Evolutionary conservation across 2,888 invertebrate genomes (phyloP).

Genomic region (Alsophila aescularia): DNA sequence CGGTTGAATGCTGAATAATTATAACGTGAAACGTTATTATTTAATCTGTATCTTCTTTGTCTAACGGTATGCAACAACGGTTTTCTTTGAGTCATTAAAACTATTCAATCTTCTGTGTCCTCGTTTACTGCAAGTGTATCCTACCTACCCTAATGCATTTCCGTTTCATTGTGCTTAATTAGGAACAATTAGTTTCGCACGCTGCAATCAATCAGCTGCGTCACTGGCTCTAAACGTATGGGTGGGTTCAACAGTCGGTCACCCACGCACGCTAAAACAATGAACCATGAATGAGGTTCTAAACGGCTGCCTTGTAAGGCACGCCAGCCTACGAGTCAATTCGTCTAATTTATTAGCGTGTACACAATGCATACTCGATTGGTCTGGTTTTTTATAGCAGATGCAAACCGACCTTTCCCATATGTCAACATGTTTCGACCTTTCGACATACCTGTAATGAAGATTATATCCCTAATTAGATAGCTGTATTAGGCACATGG

Average conservation of each 20-base stretch:
- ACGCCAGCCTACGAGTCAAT: constrained; percentile 58
- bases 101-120: constrained; percentile 5
- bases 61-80: neutral
- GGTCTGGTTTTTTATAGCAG: constrained; percentile 1
- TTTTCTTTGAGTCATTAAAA: constrained; percentile 4
- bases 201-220: constrained; percentile 66
- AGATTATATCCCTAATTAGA: constrained; percentile 50
- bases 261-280: constrained; percentile 70
- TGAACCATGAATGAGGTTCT: constrained; percentile 57
- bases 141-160: constrained; percentile 41
- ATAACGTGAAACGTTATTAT: too few species aligned
- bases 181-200: constrained; percentile 69
- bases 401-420: constrained; percentile 9
- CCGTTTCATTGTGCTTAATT: constrained; percentile 62
- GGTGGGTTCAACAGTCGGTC: constrained; percentile 75
- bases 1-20: too few species aligned
- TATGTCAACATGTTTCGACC: constrained; percentile 5
- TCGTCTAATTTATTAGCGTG: constrained; percentile 51
- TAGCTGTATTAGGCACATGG: constrained; percentile 44
- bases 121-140: constrained; percentile 14
- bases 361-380: constrained; percentile 28
- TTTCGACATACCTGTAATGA: constrained; percentile 13
- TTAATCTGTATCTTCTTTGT: neutral
- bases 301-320: constrained; percentile 58
- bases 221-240: constrained; percentile 52